Base-by-base conservation (phyloP, 2,888 invertebrate species). In the Siphlonurus alternatus region DNA sequence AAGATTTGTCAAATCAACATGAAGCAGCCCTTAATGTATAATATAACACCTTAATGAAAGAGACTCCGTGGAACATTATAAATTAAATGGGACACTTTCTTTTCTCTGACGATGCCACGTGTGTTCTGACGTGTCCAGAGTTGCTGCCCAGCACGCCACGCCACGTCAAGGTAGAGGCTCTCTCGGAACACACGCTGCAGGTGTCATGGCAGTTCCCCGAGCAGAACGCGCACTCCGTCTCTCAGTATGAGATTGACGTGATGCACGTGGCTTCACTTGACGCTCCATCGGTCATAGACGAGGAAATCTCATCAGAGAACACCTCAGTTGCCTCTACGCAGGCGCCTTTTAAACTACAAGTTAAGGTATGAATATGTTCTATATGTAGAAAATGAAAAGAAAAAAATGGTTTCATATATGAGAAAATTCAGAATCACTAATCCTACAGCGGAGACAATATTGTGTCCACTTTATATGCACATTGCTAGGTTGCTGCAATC, bases 121-220 rank as follows among this genome's bases (percentile, higher is more conserved):
- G n/a, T n/a, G n/a, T n/a, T n/a, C n/a, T n/a, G n/a, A n/a, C n/a
- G 61, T 61, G 74, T 73, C 2, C 76, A 87, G 87, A 87, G 75
- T 76, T 87, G 1, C 78, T 91, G 25, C 90, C 91, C 61, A 87
- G 88, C 70, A 82, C 84, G 61, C 89, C 91, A 22, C 81, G 83
- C 73, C 81, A 83, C 67, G 81, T 90, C 0, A 83, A 84, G 74
- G 86, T 87, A 1, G 87, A 88, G 70, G 81, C 87, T 5, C 73
- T 88, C 10, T 85, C 85, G 59, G 87, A 89, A 69, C 86, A 83
- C 66, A 84, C 86, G 61, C 74, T 89, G 2, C 83, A 83, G 71
- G 81, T 90, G 1, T 79, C 84, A 19, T 91, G 91, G 91, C 76
- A 76, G 1, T 77, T 80, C 1, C 89, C 90, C 0, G 71, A 77